phyloP scores from a whole-genome alignment of 2,888 invertebrate genomes.

The Caenorhabditis becei region DNA sequence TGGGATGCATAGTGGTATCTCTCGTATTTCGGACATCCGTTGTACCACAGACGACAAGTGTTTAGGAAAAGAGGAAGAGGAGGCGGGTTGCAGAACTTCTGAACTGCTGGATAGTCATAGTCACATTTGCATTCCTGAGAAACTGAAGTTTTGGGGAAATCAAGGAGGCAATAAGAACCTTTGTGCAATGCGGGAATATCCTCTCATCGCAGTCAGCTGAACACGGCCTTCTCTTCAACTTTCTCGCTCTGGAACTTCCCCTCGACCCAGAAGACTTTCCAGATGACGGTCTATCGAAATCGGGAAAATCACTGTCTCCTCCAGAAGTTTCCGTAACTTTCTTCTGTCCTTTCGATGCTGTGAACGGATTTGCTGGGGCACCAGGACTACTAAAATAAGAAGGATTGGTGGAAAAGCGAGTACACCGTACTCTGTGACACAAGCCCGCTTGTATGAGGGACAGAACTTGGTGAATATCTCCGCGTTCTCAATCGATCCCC shows the following conservation, averaged over 20 bases:
- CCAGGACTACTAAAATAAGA: not conserved
- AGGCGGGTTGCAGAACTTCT: constrained; percentile 78
- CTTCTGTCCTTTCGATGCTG: constrained; percentile 16
- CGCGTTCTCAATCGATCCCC: constrained; percentile 57
- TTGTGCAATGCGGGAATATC: constrained; percentile 65
- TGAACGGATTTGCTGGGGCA: constrained; percentile 44
- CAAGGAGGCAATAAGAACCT: not conserved
- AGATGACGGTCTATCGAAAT: constrained; percentile 56
- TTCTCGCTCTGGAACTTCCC: constrained; percentile 1
- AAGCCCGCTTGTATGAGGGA: constrained; percentile 63
- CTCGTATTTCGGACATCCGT: constrained; percentile 77
- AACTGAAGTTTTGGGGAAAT: not conserved
- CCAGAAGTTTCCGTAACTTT: constrained; percentile 3
- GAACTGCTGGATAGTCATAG: constrained; percentile 74
- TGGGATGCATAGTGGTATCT: constrained; percentile 78
- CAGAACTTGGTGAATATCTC: constrained; percentile 68
- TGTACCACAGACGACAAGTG: constrained; percentile 77
- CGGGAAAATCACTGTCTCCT: constrained; percentile 58
- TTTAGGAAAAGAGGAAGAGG: constrained; percentile 77
- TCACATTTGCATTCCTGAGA: constrained; percentile 75
- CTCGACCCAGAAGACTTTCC: not conserved
- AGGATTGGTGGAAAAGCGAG: not conserved
- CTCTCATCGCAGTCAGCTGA: constrained; percentile 73
- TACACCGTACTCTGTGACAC: constrained; percentile 18
- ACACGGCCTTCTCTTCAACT: constrained; percentile 63